Conservation (phyloP, 2,113 vertebrate species). For the Cyphomyrus discorhynchus region DNA sequence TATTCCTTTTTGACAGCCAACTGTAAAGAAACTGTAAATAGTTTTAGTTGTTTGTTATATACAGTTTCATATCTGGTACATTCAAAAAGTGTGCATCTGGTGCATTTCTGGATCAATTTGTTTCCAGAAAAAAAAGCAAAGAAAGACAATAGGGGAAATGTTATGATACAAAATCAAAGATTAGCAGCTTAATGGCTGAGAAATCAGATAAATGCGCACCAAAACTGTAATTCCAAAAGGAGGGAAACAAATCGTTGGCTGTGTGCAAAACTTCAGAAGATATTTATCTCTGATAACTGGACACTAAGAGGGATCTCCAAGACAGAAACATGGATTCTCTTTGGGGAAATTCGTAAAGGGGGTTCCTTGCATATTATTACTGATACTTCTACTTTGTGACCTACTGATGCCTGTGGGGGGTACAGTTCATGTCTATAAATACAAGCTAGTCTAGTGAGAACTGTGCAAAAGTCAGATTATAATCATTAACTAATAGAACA, state of each 20-base stretch:
- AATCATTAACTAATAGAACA: background rate
- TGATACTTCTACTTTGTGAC: background rate
- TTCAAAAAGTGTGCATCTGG: too few relatives aligned
- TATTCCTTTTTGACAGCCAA: too few relatives aligned
- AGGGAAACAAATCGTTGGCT: background rate
- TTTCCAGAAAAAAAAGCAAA: too few relatives aligned
- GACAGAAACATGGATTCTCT: background rate
- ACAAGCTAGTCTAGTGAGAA: background rate
- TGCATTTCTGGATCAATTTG: too few relatives aligned
- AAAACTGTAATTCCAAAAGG: background rate
- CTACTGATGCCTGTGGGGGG: background rate
- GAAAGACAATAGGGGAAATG: too few relatives aligned
- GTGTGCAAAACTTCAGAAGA: background rate
- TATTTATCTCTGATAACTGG: background rate
- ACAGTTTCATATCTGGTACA: too few relatives aligned
- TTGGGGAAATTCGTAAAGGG: background rate
- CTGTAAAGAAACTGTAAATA: too few relatives aligned
- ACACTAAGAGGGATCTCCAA: background rate
- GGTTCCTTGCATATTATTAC: background rate
- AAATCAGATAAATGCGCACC: too few relatives aligned
- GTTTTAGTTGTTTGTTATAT: too few relatives aligned
- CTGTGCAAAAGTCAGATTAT: background rate
- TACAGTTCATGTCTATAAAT: background rate
- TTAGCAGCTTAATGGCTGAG: too few relatives aligned
- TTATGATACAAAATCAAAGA: too few relatives aligned